Conservation (phyloP, 2,888 invertebrate species). For the Timema cristinae region DNA sequence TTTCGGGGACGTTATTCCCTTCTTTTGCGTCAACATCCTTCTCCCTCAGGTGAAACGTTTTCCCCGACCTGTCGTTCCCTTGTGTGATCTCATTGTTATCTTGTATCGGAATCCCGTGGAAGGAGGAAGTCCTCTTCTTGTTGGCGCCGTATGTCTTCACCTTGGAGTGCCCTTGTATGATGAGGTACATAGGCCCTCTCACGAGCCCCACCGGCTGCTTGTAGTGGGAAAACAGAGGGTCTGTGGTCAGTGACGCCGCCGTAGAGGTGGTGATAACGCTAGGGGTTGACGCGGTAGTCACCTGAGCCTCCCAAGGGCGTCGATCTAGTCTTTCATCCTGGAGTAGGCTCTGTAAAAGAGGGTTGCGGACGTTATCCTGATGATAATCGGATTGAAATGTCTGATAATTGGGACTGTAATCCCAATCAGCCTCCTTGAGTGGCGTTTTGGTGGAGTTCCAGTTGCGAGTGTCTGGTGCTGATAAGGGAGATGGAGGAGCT, state of each 20-base stretch:
- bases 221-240: constrained; percentile 59
- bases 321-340: background rate
- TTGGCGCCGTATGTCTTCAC: constrained; percentile 74
- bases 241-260: constrained; percentile 52
- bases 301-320: background rate
- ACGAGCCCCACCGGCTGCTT: constrained; percentile 59
- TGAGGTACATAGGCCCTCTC: constrained; percentile 64
- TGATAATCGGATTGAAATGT: no score
- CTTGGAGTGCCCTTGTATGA: constrained; percentile 81
- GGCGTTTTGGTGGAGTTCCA: no score
- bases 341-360: constrained; percentile 5
- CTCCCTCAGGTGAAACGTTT: no score
- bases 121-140: constrained; percentile 44
- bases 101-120: constrained; percentile 46
- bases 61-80: constrained; percentile 8
- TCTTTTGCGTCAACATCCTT: no score
- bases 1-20: no score
- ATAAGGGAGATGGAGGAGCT: no score
- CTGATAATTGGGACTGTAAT: no score
- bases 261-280: constrained; percentile 44
- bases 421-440: no score
- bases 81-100: constrained; percentile 54
- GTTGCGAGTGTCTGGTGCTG: no score
- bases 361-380: constrained; percentile 5
- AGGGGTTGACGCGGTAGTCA: constrained; percentile 29